These are phyloP conservation scores for Chymomyza amoena DNA, from an alignment of 2,888 invertebrate species.

Conservation along the genomic window DNA sequence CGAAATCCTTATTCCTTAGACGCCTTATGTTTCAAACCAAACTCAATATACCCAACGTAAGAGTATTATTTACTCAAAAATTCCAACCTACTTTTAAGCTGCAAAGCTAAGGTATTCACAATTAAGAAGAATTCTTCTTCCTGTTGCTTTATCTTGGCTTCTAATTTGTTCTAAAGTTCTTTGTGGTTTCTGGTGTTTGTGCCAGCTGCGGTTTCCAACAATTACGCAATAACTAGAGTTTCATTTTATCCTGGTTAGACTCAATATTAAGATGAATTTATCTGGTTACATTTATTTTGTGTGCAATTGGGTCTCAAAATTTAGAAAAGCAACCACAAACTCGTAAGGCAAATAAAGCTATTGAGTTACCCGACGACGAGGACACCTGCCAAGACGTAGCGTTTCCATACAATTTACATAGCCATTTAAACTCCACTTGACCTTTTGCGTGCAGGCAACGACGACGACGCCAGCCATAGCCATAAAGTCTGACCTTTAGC, in stretches of 20 bases:
- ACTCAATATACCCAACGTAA: too few relatives aligned
- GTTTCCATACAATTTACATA: constrained; percentile 40
- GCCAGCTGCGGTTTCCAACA: constrained; percentile 11
- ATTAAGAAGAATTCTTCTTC: not conserved
- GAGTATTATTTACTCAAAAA: not conserved
- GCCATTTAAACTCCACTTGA: constrained; percentile 29
- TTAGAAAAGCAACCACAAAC: not conserved
- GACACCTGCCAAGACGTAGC: not conserved
- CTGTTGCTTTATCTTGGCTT: not conserved
- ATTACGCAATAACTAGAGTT: not conserved
- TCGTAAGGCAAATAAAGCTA: not conserved
- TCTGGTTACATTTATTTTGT: constrained; percentile 8
- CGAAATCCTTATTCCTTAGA: too few relatives aligned
- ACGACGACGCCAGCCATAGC: not conserved
- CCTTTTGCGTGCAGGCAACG: not conserved
- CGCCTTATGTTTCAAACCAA: too few relatives aligned
- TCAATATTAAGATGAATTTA: not conserved
- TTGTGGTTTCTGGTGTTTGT: constrained; percentile 3
- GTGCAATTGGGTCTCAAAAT: constrained; percentile 18
- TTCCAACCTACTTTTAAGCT: not conserved
- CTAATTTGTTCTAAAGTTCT: not conserved
- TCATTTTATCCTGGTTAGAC: not conserved
- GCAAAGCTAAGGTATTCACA: not conserved
- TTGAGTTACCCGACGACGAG: not conserved
- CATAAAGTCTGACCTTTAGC: constrained; percentile 37